Percentiles rank a stretch among this genome's conserved stretches.
These are phyloP conservation scores for Xiphophorus birchmanni DNA, from an alignment of 2,797 vertebrate genomes.

Conservation along the genomic window DNA sequence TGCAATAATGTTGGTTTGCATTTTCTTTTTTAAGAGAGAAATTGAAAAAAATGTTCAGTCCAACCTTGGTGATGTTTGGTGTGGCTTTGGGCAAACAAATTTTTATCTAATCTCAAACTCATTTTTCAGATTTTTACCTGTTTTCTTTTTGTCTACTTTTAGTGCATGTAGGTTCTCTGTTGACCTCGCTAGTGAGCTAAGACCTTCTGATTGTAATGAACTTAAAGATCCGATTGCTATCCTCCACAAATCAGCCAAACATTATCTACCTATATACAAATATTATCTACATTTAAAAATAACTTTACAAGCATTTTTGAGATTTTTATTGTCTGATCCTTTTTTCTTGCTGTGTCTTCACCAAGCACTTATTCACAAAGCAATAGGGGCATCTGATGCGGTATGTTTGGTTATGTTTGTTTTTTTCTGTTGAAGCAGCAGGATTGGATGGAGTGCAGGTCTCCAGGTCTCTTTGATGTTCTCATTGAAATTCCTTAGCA, in stretches of 20 bases:
- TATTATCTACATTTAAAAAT: conserved; percentile 77
- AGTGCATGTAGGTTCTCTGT: conserved; percentile 77
- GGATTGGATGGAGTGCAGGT: conserved; percentile 37
- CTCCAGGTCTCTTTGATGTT: not conserved
- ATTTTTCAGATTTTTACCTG: conserved; percentile 36
- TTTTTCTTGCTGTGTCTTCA: conserved; percentile 47
- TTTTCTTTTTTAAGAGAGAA: conserved; percentile 67
- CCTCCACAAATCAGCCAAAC: conserved; percentile 75
- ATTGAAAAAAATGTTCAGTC: conserved; percentile 33
- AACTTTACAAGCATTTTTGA: conserved; percentile 67
- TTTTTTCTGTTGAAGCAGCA: conserved; percentile 41
- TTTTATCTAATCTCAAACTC: conserved; percentile 51
- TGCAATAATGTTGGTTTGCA: conserved; percentile 82
- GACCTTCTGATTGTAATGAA: conserved; percentile 82
- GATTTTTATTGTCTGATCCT: conserved; percentile 41
- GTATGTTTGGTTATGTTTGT: conserved; percentile 12
- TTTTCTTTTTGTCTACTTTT: conserved; percentile 16
- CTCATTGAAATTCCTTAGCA: conserved; percentile 18
- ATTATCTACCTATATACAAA: conserved; percentile 78
- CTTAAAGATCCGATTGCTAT: conserved; percentile 64
- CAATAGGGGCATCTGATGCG: conserved; percentile 57
- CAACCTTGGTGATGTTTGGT: conserved; percentile 32
- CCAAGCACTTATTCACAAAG: conserved; percentile 54
- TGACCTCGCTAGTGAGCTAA: conserved; percentile 77
- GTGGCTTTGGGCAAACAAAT: conserved; percentile 52